Conservation (phyloP, 1,140 invertebrate genomes). For the Aphis craccivora region DNA sequence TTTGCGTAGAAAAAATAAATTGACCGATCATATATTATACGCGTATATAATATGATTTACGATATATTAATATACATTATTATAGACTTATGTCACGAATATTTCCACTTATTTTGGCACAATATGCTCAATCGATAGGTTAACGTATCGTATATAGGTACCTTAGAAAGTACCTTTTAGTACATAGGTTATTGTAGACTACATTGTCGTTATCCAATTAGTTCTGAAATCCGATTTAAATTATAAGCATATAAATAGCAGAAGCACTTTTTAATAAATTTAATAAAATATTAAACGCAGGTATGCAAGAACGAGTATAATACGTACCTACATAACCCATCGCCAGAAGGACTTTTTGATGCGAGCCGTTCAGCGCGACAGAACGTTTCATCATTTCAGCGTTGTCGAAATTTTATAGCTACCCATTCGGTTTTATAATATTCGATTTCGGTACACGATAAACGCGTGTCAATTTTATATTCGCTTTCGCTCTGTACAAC, state of each 20-base stretch:
- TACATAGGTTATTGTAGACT: not conserved
- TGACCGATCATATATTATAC: not conserved
- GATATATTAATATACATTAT: not conserved
- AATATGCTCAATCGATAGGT: not conserved
- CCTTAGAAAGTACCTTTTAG: not conserved
- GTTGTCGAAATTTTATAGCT: not conserved
- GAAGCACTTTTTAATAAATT: not conserved
- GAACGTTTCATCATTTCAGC: not conserved
- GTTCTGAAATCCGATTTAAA: conserved; percentile 1
- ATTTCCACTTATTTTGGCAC: not conserved
- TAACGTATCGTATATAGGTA: not conserved
- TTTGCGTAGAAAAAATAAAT: not conserved
- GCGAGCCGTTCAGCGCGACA: too few species aligned
- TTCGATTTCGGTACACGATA: not conserved
- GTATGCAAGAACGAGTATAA: not conserved
- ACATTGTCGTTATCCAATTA: not conserved
- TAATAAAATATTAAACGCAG: not conserved
- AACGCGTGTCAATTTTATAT: not conserved
- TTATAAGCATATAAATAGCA: not conserved
- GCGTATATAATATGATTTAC: not conserved
- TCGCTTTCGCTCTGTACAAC: not conserved
- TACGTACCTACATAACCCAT: not conserved
- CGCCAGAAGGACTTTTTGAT: not conserved
- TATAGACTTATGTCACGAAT: not conserved
- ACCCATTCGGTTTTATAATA: not conserved